Evolutionary conservation across 1,140 invertebrate species (phyloP).

Genomic region (Drosophila chauvacae): DNA sequence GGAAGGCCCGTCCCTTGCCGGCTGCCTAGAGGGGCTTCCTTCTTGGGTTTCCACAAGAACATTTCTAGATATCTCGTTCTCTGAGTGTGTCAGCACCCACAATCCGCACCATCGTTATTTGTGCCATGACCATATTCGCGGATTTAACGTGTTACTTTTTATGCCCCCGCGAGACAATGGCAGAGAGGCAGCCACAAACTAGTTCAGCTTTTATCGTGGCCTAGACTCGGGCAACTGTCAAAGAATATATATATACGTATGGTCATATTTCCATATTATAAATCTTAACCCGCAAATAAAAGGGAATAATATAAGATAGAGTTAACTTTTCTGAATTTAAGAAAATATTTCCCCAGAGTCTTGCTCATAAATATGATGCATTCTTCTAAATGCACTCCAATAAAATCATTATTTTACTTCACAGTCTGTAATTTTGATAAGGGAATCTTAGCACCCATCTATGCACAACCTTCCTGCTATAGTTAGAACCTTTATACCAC

Average conservation of each 20-base stretch:
- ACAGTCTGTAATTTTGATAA: neutral
- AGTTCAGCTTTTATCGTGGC: slow-evolving; percentile 30
- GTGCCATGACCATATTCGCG: slow-evolving; percentile 67
- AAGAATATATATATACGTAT: slow-evolving; percentile 6
- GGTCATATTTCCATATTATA: slow-evolving; percentile 36
- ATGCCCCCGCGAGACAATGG: slow-evolving; percentile 36
- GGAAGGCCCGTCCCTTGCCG: slow-evolving; percentile 6
- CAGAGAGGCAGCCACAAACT: slow-evolving; percentile 27
- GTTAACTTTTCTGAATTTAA: neutral
- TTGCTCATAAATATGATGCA: neutral
- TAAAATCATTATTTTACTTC: neutral
- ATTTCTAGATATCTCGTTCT: slow-evolving; percentile 10
- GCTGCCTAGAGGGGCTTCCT: slow-evolving; percentile 18
- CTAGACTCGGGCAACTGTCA: slow-evolving; percentile 27
- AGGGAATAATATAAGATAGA: neutral
- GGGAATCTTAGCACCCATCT: neutral
- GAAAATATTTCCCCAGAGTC: neutral
- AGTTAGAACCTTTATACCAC: neutral
- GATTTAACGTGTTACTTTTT: slow-evolving; percentile 59
- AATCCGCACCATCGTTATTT: slow-evolving; percentile 35
- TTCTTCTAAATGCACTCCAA: neutral
- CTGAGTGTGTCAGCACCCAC: slow-evolving; percentile 25
- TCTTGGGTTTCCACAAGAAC: slow-evolving; percentile 2
- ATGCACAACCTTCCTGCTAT: neutral
- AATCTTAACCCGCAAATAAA: slow-evolving; percentile 17